Conservation (phyloP, 1,140 invertebrate genomes). For the Scaptomyza graminum region DNA sequence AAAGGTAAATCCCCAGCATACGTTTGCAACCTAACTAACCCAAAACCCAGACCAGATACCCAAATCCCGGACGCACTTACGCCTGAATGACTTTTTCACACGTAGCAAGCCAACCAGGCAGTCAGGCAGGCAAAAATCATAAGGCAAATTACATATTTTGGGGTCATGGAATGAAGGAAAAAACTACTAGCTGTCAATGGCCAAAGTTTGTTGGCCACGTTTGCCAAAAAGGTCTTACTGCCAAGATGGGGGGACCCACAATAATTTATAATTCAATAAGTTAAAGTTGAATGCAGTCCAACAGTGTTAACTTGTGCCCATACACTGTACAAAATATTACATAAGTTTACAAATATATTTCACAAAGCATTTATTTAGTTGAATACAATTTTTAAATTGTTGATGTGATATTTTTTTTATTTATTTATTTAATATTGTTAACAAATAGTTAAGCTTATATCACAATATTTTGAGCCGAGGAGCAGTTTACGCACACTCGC, state of each 20-base stretch:
- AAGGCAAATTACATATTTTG: conserved; percentile 66
- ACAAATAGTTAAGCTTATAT: neutral
- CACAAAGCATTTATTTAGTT: too few relatives aligned
- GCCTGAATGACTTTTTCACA: conserved; percentile 76
- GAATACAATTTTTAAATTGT: too few relatives aligned
- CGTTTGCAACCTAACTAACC: conserved; percentile 25
- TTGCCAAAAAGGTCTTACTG: conserved; percentile 27
- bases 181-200: conserved; percentile 70
- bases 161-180: conserved; percentile 37
- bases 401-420: neutral
- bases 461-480: conserved; percentile 2
- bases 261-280: conserved; percentile 83
- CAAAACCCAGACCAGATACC: conserved; percentile 24
- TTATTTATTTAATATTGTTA: too few relatives aligned
- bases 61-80: conserved; percentile 66
- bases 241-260: conserved; percentile 30
- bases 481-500: conserved; percentile 24
- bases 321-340: neutral
- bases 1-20: conserved; percentile 46
- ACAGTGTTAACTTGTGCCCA: conserved; percentile 45
- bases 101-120: conserved; percentile 36
- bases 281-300: conserved; percentile 74
- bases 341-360: neutral
- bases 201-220: conserved; percentile 67
- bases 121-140: conserved; percentile 54